Evolutionary conservation across 1,140 invertebrate species (phyloP), one percentile per base, ranked within the genome.

Genomic region (Watersipora subatra): DNA sequence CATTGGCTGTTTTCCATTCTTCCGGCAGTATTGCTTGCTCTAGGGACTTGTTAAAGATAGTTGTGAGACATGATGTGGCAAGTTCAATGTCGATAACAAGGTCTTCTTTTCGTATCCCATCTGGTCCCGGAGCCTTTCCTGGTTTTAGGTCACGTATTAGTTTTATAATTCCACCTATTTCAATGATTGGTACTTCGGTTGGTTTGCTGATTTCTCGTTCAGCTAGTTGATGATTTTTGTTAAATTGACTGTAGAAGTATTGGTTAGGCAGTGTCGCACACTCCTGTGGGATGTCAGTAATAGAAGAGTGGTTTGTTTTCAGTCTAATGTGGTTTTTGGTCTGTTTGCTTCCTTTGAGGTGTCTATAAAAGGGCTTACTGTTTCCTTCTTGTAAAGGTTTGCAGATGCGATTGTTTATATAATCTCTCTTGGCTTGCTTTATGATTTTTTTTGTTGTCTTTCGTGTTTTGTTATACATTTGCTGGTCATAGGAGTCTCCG

Each of bases 1-100:
- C 58, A 28, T 66, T 63, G 27, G 65, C 67, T 19, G 46, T n/a
- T 27, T 61, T 58, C 62, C 62, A 69, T n/a, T 26, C 17, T 26
- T 25, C 29, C 29, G 65, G 67, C 15, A 69, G 25, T 19, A 25
- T 26, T 3, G 62, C 64, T 55, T 28, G 7, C 19, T 62, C 3
- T 25, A 28, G 12, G n/a, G 7, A 26, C 24, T 19, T n/a, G 20
- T 28, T 1, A 62, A 62, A 62, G 2, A 62, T 62, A 2, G 22
- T 62, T 2, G 22, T 62, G 22, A 62, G 27, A 3, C 12, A 15
- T 62, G 59, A 19, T 25, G 59, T 27, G 34, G 34, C n/a, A 46
- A 46, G 34, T 46, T 46, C 34, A 46, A 46, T 46, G n/a, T 46
- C 34, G 7, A 46, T 46, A n/a, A 7, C n/a, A 7, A 46, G n/a